A percentile compares a stretch with the other conserved stretches of the same genome.
Evolutionary conservation across 37 sponge, comb jelly and placozoan genomes (phyloP).

Genomic region (Axinella damicornis): DNA sequence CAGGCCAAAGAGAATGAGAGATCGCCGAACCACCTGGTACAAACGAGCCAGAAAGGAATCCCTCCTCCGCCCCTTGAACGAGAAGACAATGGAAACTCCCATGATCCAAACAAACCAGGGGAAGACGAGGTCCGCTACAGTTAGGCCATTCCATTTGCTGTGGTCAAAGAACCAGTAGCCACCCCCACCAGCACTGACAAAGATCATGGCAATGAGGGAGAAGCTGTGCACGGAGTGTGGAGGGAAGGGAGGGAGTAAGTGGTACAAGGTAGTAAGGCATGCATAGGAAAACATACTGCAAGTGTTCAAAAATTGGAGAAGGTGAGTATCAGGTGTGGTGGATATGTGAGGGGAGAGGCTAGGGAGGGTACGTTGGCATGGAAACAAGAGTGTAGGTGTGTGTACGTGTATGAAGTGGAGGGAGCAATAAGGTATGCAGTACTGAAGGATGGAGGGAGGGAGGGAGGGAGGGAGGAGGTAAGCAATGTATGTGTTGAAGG

Average conservation of each 20-base stretch:
- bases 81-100: slow-evolving; percentile 91
- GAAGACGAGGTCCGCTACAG: slow-evolving; percentile 90
- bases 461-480: too few species aligned
- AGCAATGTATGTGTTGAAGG: too few species aligned
- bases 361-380: too few species aligned
- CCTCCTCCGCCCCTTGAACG: slow-evolving; percentile 66
- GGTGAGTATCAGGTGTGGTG: too few species aligned
- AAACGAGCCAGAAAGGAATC: slow-evolving; percentile 42
- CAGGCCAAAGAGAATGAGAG: slow-evolving; percentile 84
- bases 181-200: slow-evolving; percentile 96
- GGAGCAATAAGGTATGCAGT: too few species aligned
- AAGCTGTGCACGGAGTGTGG: slow-evolving; percentile 44
- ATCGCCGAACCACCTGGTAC: slow-evolving; percentile 82
- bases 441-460: too few species aligned
- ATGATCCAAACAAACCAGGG: slow-evolving; percentile 95
- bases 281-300: too few species aligned
- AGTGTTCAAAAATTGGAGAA: too few species aligned
- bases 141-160: slow-evolving; percentile 93
- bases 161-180: slow-evolving; percentile 95
- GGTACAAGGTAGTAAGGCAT: too few species aligned
- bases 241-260: not conserved
- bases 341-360: too few species aligned
- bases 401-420: too few species aligned
- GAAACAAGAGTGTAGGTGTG: too few species aligned
- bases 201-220: slow-evolving; percentile 92